Percentiles rank a stretch among this genome's conserved stretches.
These are phyloP conservation scores for Tetropium fuscum DNA, from an alignment of 2,888 invertebrate genomes.

Conservation along the genomic window DNA sequence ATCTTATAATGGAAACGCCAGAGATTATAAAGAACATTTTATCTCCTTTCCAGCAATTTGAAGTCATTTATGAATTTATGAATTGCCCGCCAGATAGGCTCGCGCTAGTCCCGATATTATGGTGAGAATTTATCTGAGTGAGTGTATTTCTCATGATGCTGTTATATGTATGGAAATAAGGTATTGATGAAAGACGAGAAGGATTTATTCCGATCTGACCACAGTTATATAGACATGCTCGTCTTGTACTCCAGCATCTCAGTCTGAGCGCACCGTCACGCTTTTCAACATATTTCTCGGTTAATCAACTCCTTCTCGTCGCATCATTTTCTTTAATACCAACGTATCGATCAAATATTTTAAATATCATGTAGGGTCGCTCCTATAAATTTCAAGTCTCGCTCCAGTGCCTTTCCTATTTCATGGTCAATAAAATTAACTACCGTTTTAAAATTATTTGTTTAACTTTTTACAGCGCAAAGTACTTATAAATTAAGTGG, in stretches of 20 bases:
- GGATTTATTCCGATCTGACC: conserved; percentile 55
- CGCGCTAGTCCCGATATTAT: conserved; percentile 6
- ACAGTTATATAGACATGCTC: conserved; percentile 7
- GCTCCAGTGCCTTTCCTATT: too few relatives aligned
- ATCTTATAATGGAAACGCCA: conserved; percentile 12
- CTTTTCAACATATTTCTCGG: conserved; percentile 16
- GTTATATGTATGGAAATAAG: conserved; percentile 64
- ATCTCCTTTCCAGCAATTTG: conserved; percentile 16
- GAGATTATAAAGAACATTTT: conserved; percentile 11
- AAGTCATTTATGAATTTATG: conserved; percentile 17
- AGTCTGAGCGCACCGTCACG: conserved; percentile 10
- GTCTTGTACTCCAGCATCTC: not conserved
- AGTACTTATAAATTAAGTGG: too few relatives aligned
- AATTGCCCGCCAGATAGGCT: not conserved
- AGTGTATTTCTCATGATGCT: conserved; percentile 56
- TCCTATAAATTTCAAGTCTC: too few relatives aligned
- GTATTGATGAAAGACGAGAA: conserved; percentile 63
- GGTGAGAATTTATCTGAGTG: conserved; percentile 55
- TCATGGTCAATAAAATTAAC: too few relatives aligned
- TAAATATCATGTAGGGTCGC: conserved; percentile 1
- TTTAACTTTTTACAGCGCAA: too few relatives aligned
- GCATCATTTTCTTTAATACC: conserved; percentile 9
- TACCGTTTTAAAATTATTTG: too few relatives aligned
- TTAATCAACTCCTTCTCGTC: conserved; percentile 16
- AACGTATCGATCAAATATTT: conserved; percentile 10